Conservation (phyloP, 2,113 vertebrate species). For the Progne subis region DNA sequence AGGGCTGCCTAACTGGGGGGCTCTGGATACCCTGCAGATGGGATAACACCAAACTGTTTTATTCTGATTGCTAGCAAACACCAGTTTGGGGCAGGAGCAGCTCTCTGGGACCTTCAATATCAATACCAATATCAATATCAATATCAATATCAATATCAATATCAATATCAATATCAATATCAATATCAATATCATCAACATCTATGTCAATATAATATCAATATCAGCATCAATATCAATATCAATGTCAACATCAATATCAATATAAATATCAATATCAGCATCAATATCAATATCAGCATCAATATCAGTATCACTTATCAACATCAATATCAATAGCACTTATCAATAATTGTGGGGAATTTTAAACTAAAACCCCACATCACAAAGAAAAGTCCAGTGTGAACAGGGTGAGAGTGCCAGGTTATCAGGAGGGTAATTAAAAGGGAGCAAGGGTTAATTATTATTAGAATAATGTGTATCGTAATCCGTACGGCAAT, state of each 20-base stretch:
- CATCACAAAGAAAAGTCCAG: accelerated
- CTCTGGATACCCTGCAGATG: neutral
- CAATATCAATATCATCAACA: no score
- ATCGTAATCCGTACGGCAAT: neutral
- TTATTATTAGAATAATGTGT: accelerated
- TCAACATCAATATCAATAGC: no score
- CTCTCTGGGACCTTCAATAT: neutral
- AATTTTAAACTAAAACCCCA: neutral
- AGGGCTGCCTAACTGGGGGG: neutral
- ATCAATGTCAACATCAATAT: no score
- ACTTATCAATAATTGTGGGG: neutral
- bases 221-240: no score
- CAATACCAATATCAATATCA: no score
- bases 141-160: no score
- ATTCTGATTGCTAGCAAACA: neutral
- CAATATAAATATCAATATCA: no score
- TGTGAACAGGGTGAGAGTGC: neutral
- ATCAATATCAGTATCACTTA: no score
- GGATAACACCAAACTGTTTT: neutral
- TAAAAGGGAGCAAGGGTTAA: neutral
- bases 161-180: neutral
- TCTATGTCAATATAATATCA: no score
- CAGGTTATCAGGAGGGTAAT: neutral
- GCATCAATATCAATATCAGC: no score
- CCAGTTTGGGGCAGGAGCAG: neutral